Evolutionary conservation across 2,888 invertebrate genomes (phyloP), one percentile per base, ranked within the genome.

Genomic region (Pelosia muscerda): DNA sequence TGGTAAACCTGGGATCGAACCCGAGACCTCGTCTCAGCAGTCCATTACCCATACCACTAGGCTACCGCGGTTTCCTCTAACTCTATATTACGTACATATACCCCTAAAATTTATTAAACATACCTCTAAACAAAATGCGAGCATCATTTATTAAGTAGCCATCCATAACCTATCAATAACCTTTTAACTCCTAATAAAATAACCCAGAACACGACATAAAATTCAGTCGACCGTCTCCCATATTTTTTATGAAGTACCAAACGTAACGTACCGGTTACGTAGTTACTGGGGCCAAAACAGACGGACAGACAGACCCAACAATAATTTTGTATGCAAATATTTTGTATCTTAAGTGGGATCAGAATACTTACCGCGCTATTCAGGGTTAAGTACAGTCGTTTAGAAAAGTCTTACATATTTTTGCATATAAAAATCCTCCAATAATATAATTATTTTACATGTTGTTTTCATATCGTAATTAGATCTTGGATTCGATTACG

Each of bases 321-420:
- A 85, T 87, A 89, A 90, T 92, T 93, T 90, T 85, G 78, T 92
- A 93, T 93, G 92, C 88, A 90, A 93, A 93, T 92, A 85, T 79
- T 68, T 81, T 81, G 89, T 92, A 93, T 93, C 93, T 92, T 90
- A 92, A 93, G 92, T 90, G 87, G 87, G 89, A 93, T 93, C 93
- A 78, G 88, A 90, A 89, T 88, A 84, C 81, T 81, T 77, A 79
- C 75, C 75, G 81, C 81, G 81, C 71, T 74, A 75, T 81, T 73
- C 77, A 85, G 79, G 84, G 87, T 86, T 85, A 78, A 71, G 81
- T 86, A 84, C 74, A 75, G 74, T 80, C 64, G 65, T 1, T 6
- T 0, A 73, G 69, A 85, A 81, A 90, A 89, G 83, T 84, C 76
- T 56, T 75, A 11, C 9, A 26, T n/a, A 28, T 13, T n/a, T 28